Conservation (phyloP, 2,888 invertebrate species). For the Bedellia somnulentella region DNA sequence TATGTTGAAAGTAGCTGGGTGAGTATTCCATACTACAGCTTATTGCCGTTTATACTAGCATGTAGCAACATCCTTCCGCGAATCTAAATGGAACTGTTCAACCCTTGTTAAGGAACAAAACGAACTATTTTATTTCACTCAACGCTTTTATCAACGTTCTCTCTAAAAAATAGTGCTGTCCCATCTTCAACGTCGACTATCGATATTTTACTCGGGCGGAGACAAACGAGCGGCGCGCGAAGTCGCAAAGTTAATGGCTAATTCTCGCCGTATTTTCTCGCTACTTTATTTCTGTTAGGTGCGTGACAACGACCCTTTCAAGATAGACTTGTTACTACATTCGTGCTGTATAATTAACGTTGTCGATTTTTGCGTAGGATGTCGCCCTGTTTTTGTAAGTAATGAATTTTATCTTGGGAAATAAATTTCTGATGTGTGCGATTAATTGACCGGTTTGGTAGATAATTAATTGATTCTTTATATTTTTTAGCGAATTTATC, state of each 20-base stretch:
- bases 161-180: not conserved
- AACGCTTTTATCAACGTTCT: no score
- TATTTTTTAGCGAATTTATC: slow-evolving; percentile 1
- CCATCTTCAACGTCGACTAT: not conserved
- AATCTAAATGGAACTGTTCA: no score
- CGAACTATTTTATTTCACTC: no score
- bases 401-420: no score
- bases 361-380: slow-evolving; percentile 16
- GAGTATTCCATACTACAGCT: no score
- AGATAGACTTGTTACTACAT: slow-evolving; percentile 21
- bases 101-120: no score
- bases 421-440: not conserved
- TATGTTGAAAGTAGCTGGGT: no score
- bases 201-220: not conserved
- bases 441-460: not conserved
- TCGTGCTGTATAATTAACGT: slow-evolving; percentile 19
- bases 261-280: slow-evolving; percentile 15
- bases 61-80: no score
- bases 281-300: slow-evolving; percentile 18
- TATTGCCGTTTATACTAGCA: no score
- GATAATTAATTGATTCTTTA: not conserved
- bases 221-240: not conserved
- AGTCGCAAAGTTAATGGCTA: slow-evolving; percentile 14
- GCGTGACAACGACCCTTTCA: slow-evolving; percentile 25
- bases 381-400: no score